Evolutionary conservation across 92 coral and sea anemone genomes (phyloP), one percentile per base, ranked within the genome.

Genomic region (Muricea muricata): DNA sequence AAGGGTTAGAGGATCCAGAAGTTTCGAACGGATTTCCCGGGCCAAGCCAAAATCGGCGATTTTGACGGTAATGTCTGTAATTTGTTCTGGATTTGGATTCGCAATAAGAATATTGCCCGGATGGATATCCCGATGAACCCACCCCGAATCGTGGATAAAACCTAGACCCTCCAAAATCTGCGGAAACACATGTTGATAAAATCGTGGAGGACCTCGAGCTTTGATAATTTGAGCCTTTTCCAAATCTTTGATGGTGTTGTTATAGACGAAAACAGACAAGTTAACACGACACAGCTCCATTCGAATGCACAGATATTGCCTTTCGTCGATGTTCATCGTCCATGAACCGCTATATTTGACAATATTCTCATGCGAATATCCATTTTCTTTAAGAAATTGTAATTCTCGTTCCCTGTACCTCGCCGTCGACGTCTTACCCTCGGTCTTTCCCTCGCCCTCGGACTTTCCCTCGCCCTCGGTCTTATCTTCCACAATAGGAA

Each of bases 1-100:
- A 14, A 42, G 50, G 20, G 48, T 7, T 9, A 70, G 15, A 11
- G 57, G 2, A 4, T 1, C 24, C 24, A 32, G 11, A 14, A 42
- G 8, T 10, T 32, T 23, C 37, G 33, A n/a, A 7, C 54, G 34
- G 25, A 45, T n/a, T 23, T 74, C 33, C 14, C 70, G 17, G 28
- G 82, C 82, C 17, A 54, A 50, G 7, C 82, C 82, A 56, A 54
- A 77, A 57, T 77, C 82, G 40, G 82, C 82, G 29, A 77, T 77
- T 52, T 77, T 77, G 31, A 77, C 54, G 9, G 8, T 14, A 47
- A 21, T 34, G 21, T 55, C 70, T 3, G 18, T 1, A 2, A 77
- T n/a, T 31, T n/a, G 26, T 33, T 12, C 20, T 21, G 82, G 82
- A 28, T 21, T 17, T n/a, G 82, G 82, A n/a, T 18, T 7, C 8